Evolutionary conservation across 2,797 vertebrate genomes (phyloP), one percentile per base, ranked within the genome.

Genomic region (Falco concolor): DNA sequence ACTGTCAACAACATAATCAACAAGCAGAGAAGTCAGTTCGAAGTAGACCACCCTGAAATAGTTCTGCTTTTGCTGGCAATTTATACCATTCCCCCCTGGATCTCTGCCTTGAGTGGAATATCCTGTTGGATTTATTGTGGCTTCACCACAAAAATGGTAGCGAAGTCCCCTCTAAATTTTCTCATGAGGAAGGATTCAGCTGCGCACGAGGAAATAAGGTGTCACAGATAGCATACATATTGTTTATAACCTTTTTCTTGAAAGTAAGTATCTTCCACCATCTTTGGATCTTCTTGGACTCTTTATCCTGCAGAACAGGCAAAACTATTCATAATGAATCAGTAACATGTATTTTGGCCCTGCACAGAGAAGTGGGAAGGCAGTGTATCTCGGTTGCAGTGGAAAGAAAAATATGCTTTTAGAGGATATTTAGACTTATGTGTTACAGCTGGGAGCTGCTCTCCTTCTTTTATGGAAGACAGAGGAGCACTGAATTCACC

Each of bases 41-140:
- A 68, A 91, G 90, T 54, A 88, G 95, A 96, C 95, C 93, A 96
- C 90, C 90, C 93, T 95, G 95, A 96, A 96, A 92, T 81, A 93
- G 76, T 83, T 93, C 63, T 93, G 91, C 93, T 93, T 94, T 95
- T 96, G 53, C 89, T 95, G 95, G 92, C 89, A 75, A 90, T 93
- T 93, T 91, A 92, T 86, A 93, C 61, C 27, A 23, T 78, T 65
- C 54, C 36, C 89, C 38, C 14, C 61, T 34, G 23, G 23, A 96
- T 95, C 54, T 91, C 32, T 93, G 78, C 91, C 82, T 69, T 76
- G 79, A 86, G 89, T 36, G 50, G 87, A 88, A 95, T 96, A 94
- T 96, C 94, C 57, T 32, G 73, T 84, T 90, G 82, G 90, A 95
- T 89, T 95, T 96, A 94, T 75, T 92, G 94, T 91, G 82, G 79